Evolutionary conservation across 2,113 vertebrate genomes (phyloP), one percentile per base, ranked within the genome.

Genomic region (Aplodontia rufa): DNA sequence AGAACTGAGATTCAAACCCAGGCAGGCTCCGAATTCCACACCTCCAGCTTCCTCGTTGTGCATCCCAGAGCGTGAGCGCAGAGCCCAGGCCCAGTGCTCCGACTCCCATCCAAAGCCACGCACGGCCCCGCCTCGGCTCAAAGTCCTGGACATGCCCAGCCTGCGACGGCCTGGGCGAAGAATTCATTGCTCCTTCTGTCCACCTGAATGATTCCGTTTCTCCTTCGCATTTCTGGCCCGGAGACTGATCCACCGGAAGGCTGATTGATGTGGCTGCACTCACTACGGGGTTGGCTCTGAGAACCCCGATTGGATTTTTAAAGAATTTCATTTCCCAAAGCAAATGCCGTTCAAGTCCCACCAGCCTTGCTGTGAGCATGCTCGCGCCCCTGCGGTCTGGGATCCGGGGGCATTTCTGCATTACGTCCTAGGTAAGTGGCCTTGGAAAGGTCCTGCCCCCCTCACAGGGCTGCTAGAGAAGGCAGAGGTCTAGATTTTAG

Each of bases 221-320:
- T 47, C 60, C 71, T 93, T 37, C 60, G 3, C 28, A 35, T 55
- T 53, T 83, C 89, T 90, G 69, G 62, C 74, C 81, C 74, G 42
- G 69, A 87, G 85, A 28, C 5, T 0, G 0, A 45, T 83, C 42
- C 1, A 47, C 47, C 62, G 71, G 78, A 69, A 47, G 10, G 37
- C 0, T 37, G 28, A 95, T 32, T 32, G 51, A 22, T 66, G 20
- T 1, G 7, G 55, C 49, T 8, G 51, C n/a, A 60, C 76, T 87
- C 92, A 40, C 69, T 8, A 58, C 35, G 68, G 78, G 68, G 30
- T 22, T 86, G 35, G 66, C 28, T 83, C 55, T 80, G 60, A 78
- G 35, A 89, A 62, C 28, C 35, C 75, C 92, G 94, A 94, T 90
- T 90, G 49, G 53, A 87, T 74, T 95, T 89, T 95, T 64, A 79